Evolutionary conservation across 2,888 invertebrate species (phyloP), one percentile per base, ranked within the genome.

Genomic region (Hipparchia semele): DNA sequence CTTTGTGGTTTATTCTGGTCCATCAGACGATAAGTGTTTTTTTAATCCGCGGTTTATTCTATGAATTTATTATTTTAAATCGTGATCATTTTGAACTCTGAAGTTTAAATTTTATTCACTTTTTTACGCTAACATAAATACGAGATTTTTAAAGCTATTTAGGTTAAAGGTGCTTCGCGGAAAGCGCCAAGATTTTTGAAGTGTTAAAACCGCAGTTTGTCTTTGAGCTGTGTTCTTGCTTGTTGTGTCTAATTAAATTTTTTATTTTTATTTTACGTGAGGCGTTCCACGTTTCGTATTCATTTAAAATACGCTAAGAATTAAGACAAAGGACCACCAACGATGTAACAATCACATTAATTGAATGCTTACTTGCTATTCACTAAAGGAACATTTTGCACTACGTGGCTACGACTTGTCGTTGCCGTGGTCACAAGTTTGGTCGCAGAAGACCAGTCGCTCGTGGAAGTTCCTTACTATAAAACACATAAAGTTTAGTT

Each of bases 151-250:
- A 39, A 60, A 60, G 65, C 23, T 66, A 69, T 74, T 74, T 67
- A 67, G 74, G 74, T 74, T 72, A 74, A 74, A 69, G 60, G 61
- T 68, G 59, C 68, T 54, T n/a, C 46, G 66, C 66, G 53, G 60
- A 60, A 66, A 65, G 65, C 45, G 74, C 61, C 59, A 10, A 9
- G 39, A 23, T 39, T 60, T 74, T 74, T 74, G 65, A 72, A 69
- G 74, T 72, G 74, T 66, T 72, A 65, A 69, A 60, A 46, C 60
- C 66, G 65, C 39, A 10, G 39, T 60, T 60, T 60, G 59, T 60
- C 59, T 60, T 39, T 39, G 59, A 60, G 39, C 8, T 39, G 9
- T 39, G 23, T 3, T 7, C 33, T 33, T 59, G 9, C 33, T 59
- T 39, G 33, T 59, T 39, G 10, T 10, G 59, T 33, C 33, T 39